These are phyloP conservation scores for Neoarius graeffei DNA, from an alignment of 2,113 vertebrate genomes.

Conservation along the genomic window DNA sequence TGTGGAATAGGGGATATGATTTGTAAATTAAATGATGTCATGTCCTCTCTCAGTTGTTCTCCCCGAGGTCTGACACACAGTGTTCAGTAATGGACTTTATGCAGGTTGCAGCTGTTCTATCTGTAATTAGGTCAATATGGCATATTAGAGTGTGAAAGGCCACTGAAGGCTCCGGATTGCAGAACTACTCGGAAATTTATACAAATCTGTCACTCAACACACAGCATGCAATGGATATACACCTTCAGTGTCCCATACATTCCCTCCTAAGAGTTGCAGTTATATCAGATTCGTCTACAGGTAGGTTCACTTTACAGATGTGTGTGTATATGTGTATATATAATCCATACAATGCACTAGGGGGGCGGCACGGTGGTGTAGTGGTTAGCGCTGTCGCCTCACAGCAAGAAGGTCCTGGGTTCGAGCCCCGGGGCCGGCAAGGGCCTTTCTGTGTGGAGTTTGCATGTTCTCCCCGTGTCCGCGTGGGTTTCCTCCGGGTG, in stretches of 20 bases:
- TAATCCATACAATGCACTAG: background rate
- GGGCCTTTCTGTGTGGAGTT: no score
- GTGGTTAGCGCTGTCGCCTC: no score
- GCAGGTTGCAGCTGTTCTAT: constrained; percentile 55
- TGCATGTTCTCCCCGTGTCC: no score
- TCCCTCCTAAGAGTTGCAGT: background rate
- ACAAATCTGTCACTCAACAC: background rate
- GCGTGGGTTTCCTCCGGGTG: no score
- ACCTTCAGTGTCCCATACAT: background rate
- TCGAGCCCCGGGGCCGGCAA: no score
- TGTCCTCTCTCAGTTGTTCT: constrained; percentile 53
- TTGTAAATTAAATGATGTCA: constrained; percentile 67
- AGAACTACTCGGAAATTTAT: background rate
- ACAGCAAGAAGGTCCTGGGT: no score
- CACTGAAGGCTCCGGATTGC: background rate
- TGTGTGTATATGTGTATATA: background rate
- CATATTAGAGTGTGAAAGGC: constrained; percentile 57
- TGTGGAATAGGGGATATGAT: constrained; percentile 7
- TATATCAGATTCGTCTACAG: background rate
- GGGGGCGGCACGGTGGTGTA: no score
- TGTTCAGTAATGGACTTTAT: constrained; percentile 34
- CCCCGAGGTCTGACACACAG: constrained; percentile 54
- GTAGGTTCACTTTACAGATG: background rate
- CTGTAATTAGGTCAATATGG: constrained; percentile 62
- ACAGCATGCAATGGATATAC: background rate